Percentiles rank a stretch among this genome's conserved stretches.
Evolutionary conservation across 1,140 invertebrate genomes (phyloP).

Genomic region (Drosophila athabasca): DNA sequence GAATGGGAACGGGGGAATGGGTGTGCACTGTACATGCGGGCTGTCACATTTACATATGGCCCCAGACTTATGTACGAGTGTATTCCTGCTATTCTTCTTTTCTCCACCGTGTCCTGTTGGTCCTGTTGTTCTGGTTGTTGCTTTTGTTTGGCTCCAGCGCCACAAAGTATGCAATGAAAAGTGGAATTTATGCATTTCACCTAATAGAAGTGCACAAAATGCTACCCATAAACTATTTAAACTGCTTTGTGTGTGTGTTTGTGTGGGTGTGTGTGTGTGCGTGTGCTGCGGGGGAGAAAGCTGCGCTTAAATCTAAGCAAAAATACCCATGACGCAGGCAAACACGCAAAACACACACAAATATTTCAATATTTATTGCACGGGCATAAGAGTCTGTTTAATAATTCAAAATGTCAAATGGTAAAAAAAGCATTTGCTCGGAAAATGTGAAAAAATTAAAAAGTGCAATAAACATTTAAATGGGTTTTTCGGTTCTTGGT

Average conservation of each 20-base stretch:
- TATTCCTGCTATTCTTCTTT: slow-evolving; percentile 29
- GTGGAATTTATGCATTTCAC: slow-evolving; percentile 74
- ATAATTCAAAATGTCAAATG: slow-evolving; percentile 57
- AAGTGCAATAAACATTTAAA: slow-evolving; percentile 34
- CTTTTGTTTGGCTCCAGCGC: slow-evolving; percentile 16
- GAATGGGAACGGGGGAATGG: background rate
- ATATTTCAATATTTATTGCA: slow-evolving; percentile 55
- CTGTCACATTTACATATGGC: slow-evolving; percentile 77
- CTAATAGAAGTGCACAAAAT: slow-evolving; percentile 55
- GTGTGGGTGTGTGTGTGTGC: background rate
- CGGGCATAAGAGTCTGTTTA: slow-evolving; percentile 24
- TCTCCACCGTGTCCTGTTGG: background rate
- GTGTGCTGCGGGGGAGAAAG: slow-evolving; percentile 23
- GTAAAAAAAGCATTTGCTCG: slow-evolving; percentile 38
- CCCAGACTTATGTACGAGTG: slow-evolving; percentile 39
- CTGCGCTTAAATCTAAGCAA: slow-evolving; percentile 48
- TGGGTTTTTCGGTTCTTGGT: slow-evolving; percentile 2
- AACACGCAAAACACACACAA: slow-evolving; percentile 37
- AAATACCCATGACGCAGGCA: slow-evolving; percentile 7
- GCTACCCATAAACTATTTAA: slow-evolving; percentile 57
- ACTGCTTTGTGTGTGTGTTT: background rate
- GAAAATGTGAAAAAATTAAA: slow-evolving; percentile 33
- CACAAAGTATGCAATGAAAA: slow-evolving; percentile 61
- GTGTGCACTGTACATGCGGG: slow-evolving; percentile 34
- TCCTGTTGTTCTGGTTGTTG: background rate